These are phyloP conservation scores for Triops longicaudatus DNA, from an alignment of 1,140 invertebrate species.

Conservation along the genomic window DNA sequence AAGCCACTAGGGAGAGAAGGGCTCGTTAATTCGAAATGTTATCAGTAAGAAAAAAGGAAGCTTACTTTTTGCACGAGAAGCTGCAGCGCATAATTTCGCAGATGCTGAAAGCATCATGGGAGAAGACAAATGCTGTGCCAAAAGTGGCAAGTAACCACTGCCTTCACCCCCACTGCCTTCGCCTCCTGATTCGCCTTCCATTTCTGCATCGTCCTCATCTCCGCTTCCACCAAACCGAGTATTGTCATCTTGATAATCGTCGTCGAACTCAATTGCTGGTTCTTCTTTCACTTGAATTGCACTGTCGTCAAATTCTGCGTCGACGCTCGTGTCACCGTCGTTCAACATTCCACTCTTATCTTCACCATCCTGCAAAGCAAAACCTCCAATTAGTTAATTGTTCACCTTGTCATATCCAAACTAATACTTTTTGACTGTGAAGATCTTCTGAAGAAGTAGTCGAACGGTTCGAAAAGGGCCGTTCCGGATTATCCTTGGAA, in stretches of 20 bases:
- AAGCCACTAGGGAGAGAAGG: slow-evolving; percentile 16
- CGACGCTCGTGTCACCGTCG: background rate
- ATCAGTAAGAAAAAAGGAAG: background rate
- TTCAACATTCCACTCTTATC: background rate
- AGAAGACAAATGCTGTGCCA: slow-evolving; percentile 27
- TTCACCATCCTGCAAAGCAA: background rate
- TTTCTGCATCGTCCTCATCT: slow-evolving; percentile 26
- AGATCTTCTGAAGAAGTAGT: background rate
- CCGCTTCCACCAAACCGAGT: slow-evolving; percentile 19
- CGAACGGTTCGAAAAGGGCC: background rate
- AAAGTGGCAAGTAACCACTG: slow-evolving; percentile 22
- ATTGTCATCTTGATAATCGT: slow-evolving; percentile 27
- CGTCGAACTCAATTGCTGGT: slow-evolving; percentile 28
- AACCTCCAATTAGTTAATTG: background rate
- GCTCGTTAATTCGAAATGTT: background rate
- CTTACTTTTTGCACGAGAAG: slow-evolving; percentile 21
- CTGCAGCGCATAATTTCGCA: slow-evolving; percentile 28
- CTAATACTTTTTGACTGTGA: background rate
- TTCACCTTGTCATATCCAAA: background rate
- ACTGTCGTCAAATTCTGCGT: background rate
- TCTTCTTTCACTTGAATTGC: slow-evolving; percentile 25
- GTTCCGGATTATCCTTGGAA: background rate
- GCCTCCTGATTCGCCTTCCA: slow-evolving; percentile 25
- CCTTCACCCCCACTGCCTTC: slow-evolving; percentile 27
- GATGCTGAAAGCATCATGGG: slow-evolving; percentile 26